Evolutionary conservation across 2,113 vertebrate genomes (phyloP).

Genomic region (Globicephala melas): DNA sequence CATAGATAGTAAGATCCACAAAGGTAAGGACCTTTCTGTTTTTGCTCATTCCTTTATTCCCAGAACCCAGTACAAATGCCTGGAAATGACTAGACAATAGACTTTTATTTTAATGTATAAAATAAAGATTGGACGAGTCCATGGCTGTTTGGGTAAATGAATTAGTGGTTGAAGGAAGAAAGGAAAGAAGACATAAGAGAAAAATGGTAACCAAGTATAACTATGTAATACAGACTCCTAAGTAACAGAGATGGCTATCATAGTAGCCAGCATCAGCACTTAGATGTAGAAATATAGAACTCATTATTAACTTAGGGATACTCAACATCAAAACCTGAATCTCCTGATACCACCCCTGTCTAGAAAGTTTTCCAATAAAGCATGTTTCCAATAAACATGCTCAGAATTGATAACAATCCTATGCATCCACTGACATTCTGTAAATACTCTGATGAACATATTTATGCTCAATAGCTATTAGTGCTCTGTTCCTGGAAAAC

Average conservation of each 20-base stretch:
- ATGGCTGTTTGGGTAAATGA: neutral
- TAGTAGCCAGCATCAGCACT: neutral
- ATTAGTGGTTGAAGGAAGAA: neutral
- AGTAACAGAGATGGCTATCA: neutral
- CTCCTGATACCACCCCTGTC: neutral
- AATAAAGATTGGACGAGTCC: neutral
- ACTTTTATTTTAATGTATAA: neutral
- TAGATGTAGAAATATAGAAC: neutral
- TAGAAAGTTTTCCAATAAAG: neutral
- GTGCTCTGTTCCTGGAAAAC: neutral
- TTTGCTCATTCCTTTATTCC: neutral
- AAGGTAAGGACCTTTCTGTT: neutral
- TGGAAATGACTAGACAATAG: neutral
- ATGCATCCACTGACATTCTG: neutral
- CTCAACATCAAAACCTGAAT: neutral
- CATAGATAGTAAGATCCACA: neutral
- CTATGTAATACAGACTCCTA: neutral
- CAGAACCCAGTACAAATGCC: neutral
- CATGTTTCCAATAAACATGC: neutral
- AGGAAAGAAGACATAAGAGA: neutral
- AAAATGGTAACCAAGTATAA: neutral
- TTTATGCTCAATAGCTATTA: neutral
- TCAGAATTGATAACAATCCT: neutral
- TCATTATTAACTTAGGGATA: neutral
- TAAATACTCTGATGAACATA: neutral